Percentiles rank a stretch among this genome's conserved stretches.
Conservation (phyloP, 1,140 invertebrate species). For the Drosophila insularis region DNA sequence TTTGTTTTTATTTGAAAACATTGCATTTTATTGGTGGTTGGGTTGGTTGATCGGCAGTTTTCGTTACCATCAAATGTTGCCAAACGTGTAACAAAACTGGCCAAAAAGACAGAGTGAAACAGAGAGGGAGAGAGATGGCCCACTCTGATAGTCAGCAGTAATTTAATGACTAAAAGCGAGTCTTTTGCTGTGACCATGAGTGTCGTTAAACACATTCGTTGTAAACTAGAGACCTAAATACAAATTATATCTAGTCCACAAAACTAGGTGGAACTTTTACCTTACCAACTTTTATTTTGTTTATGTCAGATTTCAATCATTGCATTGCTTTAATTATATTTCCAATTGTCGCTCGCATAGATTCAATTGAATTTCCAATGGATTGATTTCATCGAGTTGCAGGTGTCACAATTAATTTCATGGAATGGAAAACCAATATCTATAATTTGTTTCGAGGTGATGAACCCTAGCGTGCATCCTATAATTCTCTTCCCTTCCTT, state of each 20-base stretch:
- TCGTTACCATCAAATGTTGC: constrained; percentile 11
- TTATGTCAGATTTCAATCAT: too few species aligned
- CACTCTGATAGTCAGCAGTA: neutral
- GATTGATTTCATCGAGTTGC: constrained; percentile 7
- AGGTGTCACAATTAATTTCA: constrained; percentile 44
- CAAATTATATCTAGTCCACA: neutral
- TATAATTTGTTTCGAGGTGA: constrained; percentile 23
- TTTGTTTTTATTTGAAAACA: constrained; percentile 75
- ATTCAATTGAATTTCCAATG: neutral
- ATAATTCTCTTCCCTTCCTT: neutral
- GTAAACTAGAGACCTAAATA: neutral
- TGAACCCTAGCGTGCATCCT: constrained; percentile 61
- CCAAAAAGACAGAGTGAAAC: neutral
- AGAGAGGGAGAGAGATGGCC: neutral
- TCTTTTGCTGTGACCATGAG: neutral
- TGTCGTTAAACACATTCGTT: neutral
- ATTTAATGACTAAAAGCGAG: constrained; percentile 1
- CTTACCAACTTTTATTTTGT: too few species aligned
- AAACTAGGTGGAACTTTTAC: too few species aligned
- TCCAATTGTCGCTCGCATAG: too few species aligned
- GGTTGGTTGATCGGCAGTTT: constrained; percentile 50
- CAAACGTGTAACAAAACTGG: neutral
- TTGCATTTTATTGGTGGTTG: constrained; percentile 69
- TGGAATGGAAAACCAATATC: too few species aligned
- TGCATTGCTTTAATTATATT: too few species aligned